Percentiles rank a stretch among this genome's conserved stretches.
Evolutionary conservation across 2,888 invertebrate genomes (phyloP).

Genomic region (Morpho helenor): DNA sequence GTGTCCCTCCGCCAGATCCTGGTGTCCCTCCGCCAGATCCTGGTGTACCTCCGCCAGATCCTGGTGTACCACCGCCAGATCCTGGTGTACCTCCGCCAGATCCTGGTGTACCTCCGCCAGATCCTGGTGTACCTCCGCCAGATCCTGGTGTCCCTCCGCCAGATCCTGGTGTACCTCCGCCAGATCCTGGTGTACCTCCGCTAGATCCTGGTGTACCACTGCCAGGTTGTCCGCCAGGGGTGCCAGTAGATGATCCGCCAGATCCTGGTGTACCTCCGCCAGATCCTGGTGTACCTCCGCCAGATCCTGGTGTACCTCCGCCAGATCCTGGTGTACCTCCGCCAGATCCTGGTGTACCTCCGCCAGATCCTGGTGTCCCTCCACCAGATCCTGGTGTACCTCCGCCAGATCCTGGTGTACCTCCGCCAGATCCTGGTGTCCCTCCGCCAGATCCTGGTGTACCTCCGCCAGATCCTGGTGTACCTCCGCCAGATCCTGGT

Average conservation of each 20-base stretch:
- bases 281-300: too few species aligned
- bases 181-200: constrained; percentile 1
- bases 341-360: background rate
- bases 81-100: constrained; percentile 1
- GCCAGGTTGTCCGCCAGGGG: too few species aligned
- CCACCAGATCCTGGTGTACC: background rate
- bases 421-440: too few species aligned
- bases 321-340: too few species aligned
- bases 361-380: too few species aligned
- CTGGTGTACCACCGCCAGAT: background rate
- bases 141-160: background rate
- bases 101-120: background rate
- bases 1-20: background rate
- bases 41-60: background rate
- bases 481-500: background rate
- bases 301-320: too few species aligned
- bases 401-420: too few species aligned
- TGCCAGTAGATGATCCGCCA: too few species aligned
- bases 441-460: background rate
- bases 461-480: background rate
- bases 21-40: background rate
- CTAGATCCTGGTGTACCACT: background rate
- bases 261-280: background rate
- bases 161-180: background rate
- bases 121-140: too few species aligned